Percentiles rank a stretch among this genome's conserved stretches.
Conservation (phyloP, 2,113 vertebrate genomes). For the Copsychus sechellarum region DNA sequence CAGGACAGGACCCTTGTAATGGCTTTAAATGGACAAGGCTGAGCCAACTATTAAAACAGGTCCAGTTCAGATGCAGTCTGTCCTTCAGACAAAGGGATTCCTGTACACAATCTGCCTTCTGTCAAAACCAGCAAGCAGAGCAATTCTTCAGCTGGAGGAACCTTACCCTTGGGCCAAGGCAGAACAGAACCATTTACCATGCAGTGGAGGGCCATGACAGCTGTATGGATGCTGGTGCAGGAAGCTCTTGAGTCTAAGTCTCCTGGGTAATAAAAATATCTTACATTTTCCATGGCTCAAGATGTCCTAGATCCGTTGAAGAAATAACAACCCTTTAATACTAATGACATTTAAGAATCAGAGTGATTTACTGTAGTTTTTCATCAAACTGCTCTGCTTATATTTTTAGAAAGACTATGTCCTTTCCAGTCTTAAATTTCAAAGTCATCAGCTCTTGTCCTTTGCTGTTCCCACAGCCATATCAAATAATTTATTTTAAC, state of each 20-base stretch:
- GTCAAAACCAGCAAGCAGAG: not conserved
- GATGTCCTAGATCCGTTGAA: not conserved
- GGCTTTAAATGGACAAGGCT: not conserved
- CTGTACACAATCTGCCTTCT: not conserved
- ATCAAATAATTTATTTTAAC: not conserved
- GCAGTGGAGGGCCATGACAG: not conserved
- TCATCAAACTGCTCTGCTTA: not conserved
- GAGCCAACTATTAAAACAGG: not conserved
- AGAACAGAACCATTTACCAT: not conserved
- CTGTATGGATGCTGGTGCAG: not conserved
- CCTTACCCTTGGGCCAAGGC: not conserved
- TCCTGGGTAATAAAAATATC: not conserved
- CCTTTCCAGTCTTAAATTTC: not conserved
- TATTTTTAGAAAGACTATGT: not conserved
- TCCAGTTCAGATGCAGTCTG: not conserved
- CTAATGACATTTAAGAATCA: not conserved
- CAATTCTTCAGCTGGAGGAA: conserved; percentile 19
- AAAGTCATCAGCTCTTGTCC: not conserved
- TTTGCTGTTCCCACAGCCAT: not conserved
- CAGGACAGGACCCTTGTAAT: not conserved
- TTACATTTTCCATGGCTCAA: not conserved
- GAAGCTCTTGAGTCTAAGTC: not conserved
- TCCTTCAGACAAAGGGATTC: not conserved
- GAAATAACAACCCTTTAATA: conserved; percentile 12
- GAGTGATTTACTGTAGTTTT: not conserved